Base-by-base conservation (phyloP, 2,113 vertebrate genomes). In the Tachysurus fulvidraco region DNA sequence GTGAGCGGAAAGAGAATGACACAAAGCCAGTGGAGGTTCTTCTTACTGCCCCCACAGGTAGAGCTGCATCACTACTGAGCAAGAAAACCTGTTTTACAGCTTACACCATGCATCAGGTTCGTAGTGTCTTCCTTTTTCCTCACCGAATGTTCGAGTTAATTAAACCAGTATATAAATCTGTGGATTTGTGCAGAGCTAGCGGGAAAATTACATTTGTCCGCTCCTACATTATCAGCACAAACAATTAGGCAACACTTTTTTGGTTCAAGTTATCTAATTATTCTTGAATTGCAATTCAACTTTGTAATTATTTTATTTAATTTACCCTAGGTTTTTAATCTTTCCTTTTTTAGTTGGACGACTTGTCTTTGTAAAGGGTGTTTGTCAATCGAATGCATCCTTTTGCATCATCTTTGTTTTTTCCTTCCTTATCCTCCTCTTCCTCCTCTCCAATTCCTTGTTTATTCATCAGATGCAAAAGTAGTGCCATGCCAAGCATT, bases 31-130 rank as follows among this genome's bases (percentile, higher is more conserved):
- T 93, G n/a, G 92, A 95, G 85, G 90, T 97, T 55, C 91, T 97
- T 0, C 94, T 97, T 60, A 96, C 96, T 10, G 96, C 96, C 30
- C 96, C 96, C 23, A 97, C 96, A 0, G 96, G 96, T 44, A 95
- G 94, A 86, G 96, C 96, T 0, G 90, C 96, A 36, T 92, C 94
- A 82, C 91, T 97, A 73, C 82, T 97, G 88, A 92, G 88, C 74
- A 93, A 96, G 90, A 97, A 93, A 89, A 96, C 95, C 0, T 71
- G 91, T 2, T 93, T 96, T 82, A 92, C 84, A 4, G 94, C 96
- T 19, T 96, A 95, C 21, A 97, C 96, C 0, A 87, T 97, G 13
- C 95, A 94, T 91, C 96, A 97, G 96, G 96, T 97, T 64, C 12
- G 80, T 79, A 17, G 7, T 5, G 16, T 13, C 21, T 78, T 67